Percentiles rank a stretch among this genome's conserved stretches.
These are phyloP conservation scores for Achatina immaculata DNA, from an alignment of 1,140 invertebrate species.

Conservation along the genomic window DNA sequence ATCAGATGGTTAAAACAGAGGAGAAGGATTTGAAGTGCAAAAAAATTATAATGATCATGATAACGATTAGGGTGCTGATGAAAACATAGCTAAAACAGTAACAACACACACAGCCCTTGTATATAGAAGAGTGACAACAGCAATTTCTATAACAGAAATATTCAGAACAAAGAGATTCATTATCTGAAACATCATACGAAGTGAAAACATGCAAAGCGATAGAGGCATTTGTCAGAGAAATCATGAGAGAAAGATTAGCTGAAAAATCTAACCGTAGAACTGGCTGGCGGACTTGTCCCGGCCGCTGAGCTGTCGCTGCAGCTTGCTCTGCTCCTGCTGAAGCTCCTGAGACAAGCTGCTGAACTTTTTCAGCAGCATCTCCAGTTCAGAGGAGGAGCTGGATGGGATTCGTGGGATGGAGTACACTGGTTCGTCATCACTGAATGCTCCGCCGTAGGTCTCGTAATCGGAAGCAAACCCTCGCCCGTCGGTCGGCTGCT, in stretches of 20 bases:
- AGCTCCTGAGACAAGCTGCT: conserved; percentile 71
- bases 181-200: too few relatives aligned
- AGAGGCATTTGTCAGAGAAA: too few relatives aligned
- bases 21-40: too few relatives aligned
- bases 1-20: too few relatives aligned
- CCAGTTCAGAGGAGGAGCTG: conserved; percentile 64
- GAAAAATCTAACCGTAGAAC: neutral
- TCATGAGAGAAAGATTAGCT: neutral
- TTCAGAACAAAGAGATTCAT: too few relatives aligned
- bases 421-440: conserved; percentile 64
- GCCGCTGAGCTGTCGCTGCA: conserved; percentile 69
- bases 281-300: conserved; percentile 48
- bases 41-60: too few relatives aligned
- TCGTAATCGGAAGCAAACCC: conserved; percentile 66
- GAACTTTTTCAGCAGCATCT: conserved; percentile 81
- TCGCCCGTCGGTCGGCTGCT: conserved; percentile 74
- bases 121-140: too few relatives aligned
- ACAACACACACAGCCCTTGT: too few relatives aligned
- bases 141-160: too few relatives aligned
- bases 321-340: conserved; percentile 68
- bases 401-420: conserved; percentile 61
- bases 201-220: too few relatives aligned
- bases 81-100: too few relatives aligned
- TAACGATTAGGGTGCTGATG: too few relatives aligned
- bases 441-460: conserved; percentile 64